Conservation (phyloP, 1,140 invertebrate species). For the Trinorchestia longiramus region DNA sequence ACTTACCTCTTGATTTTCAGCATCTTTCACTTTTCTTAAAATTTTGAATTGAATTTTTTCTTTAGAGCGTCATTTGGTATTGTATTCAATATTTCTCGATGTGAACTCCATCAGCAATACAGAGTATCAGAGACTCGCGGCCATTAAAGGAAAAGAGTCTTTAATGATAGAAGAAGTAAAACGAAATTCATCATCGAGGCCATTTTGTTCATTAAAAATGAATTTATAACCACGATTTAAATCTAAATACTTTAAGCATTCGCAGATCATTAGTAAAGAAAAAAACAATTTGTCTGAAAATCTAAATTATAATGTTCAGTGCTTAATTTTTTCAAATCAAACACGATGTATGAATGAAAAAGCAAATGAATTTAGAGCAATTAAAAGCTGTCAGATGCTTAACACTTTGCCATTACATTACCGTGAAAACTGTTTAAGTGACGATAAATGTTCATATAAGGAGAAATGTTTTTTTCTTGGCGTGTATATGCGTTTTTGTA, state of each 20-base stretch:
- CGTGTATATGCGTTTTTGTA: too few species aligned
- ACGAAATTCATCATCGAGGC: too few species aligned
- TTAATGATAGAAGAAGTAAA: too few species aligned
- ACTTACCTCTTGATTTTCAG: not conserved
- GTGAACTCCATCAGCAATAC: not conserved
- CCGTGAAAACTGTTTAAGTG: not conserved
- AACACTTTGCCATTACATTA: not conserved
- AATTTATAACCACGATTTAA: too few species aligned
- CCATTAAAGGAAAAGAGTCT: too few species aligned
- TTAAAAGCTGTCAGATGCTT: not conserved
- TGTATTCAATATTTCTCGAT: not conserved
- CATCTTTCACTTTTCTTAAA: not conserved
- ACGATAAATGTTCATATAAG: not conserved
- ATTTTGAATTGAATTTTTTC: not conserved
- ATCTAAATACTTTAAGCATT: too few species aligned
- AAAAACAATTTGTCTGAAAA: too few species aligned
- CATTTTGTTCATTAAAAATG: too few species aligned
- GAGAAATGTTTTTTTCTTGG: too few species aligned
- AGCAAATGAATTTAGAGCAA: not conserved
- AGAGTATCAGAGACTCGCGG: not conserved
- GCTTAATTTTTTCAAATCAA: not conserved
- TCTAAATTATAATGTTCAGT: too few species aligned
- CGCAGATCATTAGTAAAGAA: too few species aligned
- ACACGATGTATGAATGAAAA: not conserved
- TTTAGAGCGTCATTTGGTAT: not conserved